Percentiles rank a stretch among this genome's conserved stretches.
Conservation (phyloP, 2,888 invertebrate species). For the Epirrita christyi region DNA sequence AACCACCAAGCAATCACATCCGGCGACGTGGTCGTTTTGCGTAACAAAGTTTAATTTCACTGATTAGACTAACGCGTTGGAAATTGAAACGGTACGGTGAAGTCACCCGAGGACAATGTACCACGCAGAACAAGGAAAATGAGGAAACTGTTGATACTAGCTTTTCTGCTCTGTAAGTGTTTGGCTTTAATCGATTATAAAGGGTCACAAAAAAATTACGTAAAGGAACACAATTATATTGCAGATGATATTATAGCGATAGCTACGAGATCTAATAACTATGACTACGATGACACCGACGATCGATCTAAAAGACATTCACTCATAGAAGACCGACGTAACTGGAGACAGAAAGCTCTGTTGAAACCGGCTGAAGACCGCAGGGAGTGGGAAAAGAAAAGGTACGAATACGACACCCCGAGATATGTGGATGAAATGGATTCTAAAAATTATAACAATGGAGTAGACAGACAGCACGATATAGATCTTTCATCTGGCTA, state of each 20-base stretch:
- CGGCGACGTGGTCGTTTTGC: conserved; percentile 50
- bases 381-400: conserved; percentile 61
- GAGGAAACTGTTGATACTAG: conserved; percentile 69
- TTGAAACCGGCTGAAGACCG: conserved; percentile 59
- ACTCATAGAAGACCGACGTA: conserved; percentile 65
- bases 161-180: conserved; percentile 73
- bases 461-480: conserved; percentile 53
- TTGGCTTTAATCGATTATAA: conserved; percentile 33
- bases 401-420: conserved; percentile 59
- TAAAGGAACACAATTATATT: conserved; percentile 42
- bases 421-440: conserved; percentile 63
- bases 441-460: conserved; percentile 47
- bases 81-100: conserved; percentile 53
- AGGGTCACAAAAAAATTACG: conserved; percentile 30
- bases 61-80: conserved; percentile 51
- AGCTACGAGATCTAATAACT: conserved; percentile 56
- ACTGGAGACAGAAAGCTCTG: conserved; percentile 70
- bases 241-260: conserved; percentile 67
- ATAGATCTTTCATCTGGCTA: conserved; percentile 49
- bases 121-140: conserved; percentile 51
- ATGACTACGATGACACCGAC: conserved; percentile 66
- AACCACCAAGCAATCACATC: conserved; percentile 55
- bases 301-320: conserved; percentile 64
- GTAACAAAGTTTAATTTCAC: conserved; percentile 47
- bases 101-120: conserved; percentile 44